phyloP scores from a whole-genome alignment of 2,797 vertebrate genomes.

The Arremon brunneinucha region DNA sequence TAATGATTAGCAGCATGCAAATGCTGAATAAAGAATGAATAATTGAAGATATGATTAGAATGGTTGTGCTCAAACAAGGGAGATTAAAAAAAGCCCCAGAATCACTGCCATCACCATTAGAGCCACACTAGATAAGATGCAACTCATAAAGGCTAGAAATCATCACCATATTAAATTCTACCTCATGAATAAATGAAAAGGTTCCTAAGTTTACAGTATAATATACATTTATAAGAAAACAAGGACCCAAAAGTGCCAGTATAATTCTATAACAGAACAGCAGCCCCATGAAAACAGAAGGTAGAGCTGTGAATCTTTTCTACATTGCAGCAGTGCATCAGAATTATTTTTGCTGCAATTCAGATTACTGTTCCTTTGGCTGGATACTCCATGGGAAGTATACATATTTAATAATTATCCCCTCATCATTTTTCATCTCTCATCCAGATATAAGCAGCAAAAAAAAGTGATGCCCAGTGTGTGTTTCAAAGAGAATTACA shows the following conservation, averaged over 20 bases:
- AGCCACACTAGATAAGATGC: conserved; percentile 38
- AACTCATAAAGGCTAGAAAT: conserved; percentile 74
- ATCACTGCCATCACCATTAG: not conserved
- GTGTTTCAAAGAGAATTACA: not conserved
- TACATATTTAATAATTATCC: conserved; percentile 38
- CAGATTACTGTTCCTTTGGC: conserved; percentile 54
- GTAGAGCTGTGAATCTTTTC: conserved; percentile 60
- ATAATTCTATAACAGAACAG: conserved; percentile 67
- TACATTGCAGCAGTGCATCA: conserved; percentile 61
- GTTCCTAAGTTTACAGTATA: conserved; percentile 73
- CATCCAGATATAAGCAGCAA: not conserved
- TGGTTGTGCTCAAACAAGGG: conserved; percentile 57
- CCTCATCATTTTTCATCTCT: not conserved
- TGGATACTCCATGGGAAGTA: not conserved
- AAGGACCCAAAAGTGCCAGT: conserved; percentile 61
- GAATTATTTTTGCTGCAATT: conserved; percentile 70
- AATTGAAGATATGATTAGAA: conserved; percentile 37
- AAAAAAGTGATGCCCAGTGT: not conserved
- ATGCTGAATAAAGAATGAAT: conserved; percentile 34
- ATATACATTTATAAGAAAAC: conserved; percentile 76
- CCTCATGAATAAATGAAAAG: conserved; percentile 78
- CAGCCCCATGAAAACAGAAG: conserved; percentile 49
- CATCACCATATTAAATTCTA: conserved; percentile 74
- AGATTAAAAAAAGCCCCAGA: not conserved
- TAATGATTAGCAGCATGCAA: conserved; percentile 7